Base-by-base conservation (phyloP, 2,113 vertebrate genomes). In the Psettodes erumei region DNA sequence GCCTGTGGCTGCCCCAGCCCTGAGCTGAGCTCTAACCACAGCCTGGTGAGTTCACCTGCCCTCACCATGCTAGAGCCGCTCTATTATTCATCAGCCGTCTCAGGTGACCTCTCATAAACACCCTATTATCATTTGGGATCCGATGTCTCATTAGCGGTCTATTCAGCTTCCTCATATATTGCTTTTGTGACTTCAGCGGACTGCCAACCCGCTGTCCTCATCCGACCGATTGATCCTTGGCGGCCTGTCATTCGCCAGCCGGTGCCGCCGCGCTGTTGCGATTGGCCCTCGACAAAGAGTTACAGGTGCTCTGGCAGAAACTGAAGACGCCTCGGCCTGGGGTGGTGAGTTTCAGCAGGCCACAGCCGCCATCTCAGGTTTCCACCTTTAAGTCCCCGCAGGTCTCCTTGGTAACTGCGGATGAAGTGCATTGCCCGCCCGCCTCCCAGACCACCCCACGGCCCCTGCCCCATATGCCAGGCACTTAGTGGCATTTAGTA, bases 91-190 rank as follows among this genome's bases (percentile, higher is more conserved):
- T 45, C 54, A 70, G 60, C 18, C 73, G 4, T 80, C 80, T 91
- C 89, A 51, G 78, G 77, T 92, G 73, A 81, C 88, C 81, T 86
- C 82, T 72, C 86, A 86, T 90, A 91, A 91, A 91, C 86, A 87
- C 77, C 78, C 75, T 77, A 85, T 88, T 91, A 90, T 91, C 86
- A 79, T 90, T 91, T 91, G 65, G 91, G 90, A 89, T 94, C 93
- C 82, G 42, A 11, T 93, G 86, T 91, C 91, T 89, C 90, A 92
- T 93, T 93, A 93, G 82, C 23, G 69, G 32, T 19, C 80, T 43
- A 58, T 86, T 89, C 85, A 76, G 81, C 77, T 23, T 67, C 76
- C 85, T 86, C 66, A 58, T 59, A 79, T 87, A 87, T 83, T 86
- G 84, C 76, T 62, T 79, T 61, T 53, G 82, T 72, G 75, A 81